Base-by-base conservation (phyloP, 1,140 invertebrate genomes). In the Harpegnathos saltator region DNA sequence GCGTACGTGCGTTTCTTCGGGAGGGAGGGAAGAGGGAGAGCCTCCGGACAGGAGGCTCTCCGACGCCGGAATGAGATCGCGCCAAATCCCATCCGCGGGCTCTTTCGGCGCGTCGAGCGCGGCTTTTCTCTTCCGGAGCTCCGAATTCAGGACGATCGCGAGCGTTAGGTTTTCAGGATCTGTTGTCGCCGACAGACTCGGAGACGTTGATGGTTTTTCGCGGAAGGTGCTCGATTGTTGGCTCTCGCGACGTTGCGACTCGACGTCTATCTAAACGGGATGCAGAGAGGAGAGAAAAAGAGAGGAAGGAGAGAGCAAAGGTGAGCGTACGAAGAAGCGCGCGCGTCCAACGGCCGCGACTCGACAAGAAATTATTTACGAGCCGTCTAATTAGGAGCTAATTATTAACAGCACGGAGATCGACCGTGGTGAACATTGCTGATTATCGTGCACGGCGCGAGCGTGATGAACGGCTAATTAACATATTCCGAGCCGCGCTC, bases 321-420 rank as follows among this genome's bases (percentile, higher is more conserved):
- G 62, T 78, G 82, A 78, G 72, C 82, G 82, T 78, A 78, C 61
- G 48, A 66, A 63, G 63, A 78, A 78, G 44, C 72, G 48, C 61
- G 44, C 72, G 59, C 61, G 59, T 77, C 56, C 72, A 65, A 74
- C 48, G 59, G 81, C 11, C 50, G 22, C 50, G 71, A 19, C 48
- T 24, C 71, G 44, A 77, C 44, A 82, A 82, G 58, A 65, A 77
- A 82, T 82, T 82, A 77, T 82, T 82, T 77, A 54, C 48, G 58
- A 82, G 61, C 61, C 26, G 48, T 44, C 73, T 77, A 82, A 82
- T 82, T 63, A 82, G 52, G 17, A 82, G 29, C 44, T 82, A 82
- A 82, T 77, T 82, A 82, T 82, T 82, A 77, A 82, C 78, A 65
- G 73, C 73, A 75, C 58, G 58, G n/a, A 63, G 33, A 75, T 56